A percentile compares a stretch with the other conserved stretches of the same genome.
Evolutionary conservation across 2,113 vertebrate species (phyloP).

Genomic region (Arothron firmamentum): DNA sequence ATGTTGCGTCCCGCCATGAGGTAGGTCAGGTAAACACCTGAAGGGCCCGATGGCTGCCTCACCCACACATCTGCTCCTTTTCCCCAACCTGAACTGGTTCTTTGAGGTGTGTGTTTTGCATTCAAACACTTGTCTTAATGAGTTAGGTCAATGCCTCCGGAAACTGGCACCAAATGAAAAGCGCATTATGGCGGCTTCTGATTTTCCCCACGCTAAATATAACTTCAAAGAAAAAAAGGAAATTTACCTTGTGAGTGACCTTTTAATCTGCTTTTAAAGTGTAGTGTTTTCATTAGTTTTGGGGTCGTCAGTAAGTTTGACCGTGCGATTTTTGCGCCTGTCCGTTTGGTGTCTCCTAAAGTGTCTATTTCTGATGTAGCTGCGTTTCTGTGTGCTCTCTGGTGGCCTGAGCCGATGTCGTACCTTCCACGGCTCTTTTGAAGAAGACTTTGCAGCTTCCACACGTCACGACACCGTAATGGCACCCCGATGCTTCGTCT

Average conservation of each 20-base stretch:
- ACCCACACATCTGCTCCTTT: conserved; percentile 21
- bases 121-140: conserved; percentile 61
- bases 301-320: no score
- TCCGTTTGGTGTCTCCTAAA: neutral
- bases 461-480: conserved; percentile 97
- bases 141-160: conserved; percentile 53
- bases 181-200: conserved; percentile 60
- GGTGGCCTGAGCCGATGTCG: neutral
- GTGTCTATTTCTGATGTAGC: neutral
- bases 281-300: no score
- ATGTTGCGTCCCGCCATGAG: no score
- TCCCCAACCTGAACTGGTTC: neutral
- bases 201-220: conserved; percentile 58
- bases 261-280: no score
- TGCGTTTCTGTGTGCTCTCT: neutral
- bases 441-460: conserved; percentile 99
- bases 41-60: conserved; percentile 25
- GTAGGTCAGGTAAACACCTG: conserved; percentile 42
- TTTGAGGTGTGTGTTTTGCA: conserved; percentile 49
- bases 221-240: neutral
- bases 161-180: conserved; percentile 65
- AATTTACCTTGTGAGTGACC: no score
- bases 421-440: conserved; percentile 99
- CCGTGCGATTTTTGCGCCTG: no score
- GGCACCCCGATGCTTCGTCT: conserved; percentile 97